Evolutionary conservation across 2,888 invertebrate species (phyloP).

Genomic region (Adelphocoris suturalis): DNA sequence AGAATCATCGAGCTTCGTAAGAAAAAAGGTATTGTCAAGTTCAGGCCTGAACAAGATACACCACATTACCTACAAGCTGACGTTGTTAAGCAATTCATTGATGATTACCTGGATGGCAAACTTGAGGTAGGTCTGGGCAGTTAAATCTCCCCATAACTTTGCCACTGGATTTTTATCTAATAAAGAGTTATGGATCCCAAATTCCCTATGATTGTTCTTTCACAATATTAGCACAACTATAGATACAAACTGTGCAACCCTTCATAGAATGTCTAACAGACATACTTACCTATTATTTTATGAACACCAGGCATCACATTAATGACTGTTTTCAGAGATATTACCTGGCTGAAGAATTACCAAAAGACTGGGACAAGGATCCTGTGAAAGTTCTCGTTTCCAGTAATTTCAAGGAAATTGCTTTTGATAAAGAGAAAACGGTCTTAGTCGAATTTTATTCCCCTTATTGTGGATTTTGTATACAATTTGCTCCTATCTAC

Average conservation of each 20-base stretch:
- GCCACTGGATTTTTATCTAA: no score
- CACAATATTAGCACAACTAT: no score
- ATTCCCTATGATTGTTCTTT: no score
- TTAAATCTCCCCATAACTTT: no score
- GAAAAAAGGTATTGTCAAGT: constrained; percentile 98
- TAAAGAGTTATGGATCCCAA: no score
- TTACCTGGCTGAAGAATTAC: constrained; percentile 94
- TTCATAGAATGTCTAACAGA: no score
- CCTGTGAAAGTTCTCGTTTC: constrained; percentile 96
- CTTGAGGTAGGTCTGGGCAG: constrained; percentile 82
- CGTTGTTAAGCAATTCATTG: constrained; percentile 88
- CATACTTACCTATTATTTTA: no score
- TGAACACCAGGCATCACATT: no score
- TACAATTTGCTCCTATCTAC: constrained; percentile 97
- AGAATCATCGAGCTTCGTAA: constrained; percentile 80
- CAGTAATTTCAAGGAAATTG: constrained; percentile 96
- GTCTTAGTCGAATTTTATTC: constrained; percentile 99
- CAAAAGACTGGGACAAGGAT: constrained; percentile 97
- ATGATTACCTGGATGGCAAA: constrained; percentile 93
- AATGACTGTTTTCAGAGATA: constrained; percentile 86
- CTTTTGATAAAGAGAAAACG: constrained; percentile 90
- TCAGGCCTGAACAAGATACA: constrained; percentile 87
- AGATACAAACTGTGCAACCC: no score
- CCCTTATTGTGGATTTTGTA: constrained; percentile 99
- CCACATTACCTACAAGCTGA: constrained; percentile 83